Base-by-base conservation (phyloP, 2,797 vertebrate genomes). In the Pelobates cultripes region DNA sequence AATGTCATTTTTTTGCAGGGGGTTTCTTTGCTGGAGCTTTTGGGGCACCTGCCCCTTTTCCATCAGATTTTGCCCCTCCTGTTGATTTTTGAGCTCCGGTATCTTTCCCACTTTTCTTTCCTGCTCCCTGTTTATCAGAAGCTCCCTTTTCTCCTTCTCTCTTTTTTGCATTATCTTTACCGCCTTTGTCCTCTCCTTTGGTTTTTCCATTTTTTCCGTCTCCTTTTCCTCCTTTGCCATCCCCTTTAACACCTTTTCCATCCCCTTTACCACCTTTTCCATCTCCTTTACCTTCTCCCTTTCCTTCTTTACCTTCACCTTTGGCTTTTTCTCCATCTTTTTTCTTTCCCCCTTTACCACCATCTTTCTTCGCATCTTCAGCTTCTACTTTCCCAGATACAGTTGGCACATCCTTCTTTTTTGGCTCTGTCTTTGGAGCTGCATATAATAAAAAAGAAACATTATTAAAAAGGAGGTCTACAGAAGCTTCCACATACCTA, bases 351-450 rank as follows among this genome's bases (percentile, higher is more conserved):
- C 0, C 74, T 55, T 90, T 91, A 28, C 86, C 77, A 7, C 85
- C 90, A 0, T 95, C 92, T 85, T 96, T 95, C 71, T 95, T 95
- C 4, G 85, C 90, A 8, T 86, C 93, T 1, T 94, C 91, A 0
- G 68, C 92, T 0, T 96, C 96, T 75, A 97, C 92, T 86, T 97
- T 96, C 14, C 92, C 96, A 0, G 96, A 94, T 0, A 97, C 93
- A 0, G 91, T 95, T 8, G 91, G 82, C 60, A 95, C 85, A 4
- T 93, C 94, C 43, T 82, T 89, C 86, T 89, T 92, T 86, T 76
- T 87, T 51, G 81, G 86, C 70, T 45, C 84, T 0, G 0, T 0
- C 83, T 93, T 92, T 3, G 89, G 93, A 72, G 93, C 95, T 95
- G 89, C 12, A 43, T 28, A 85, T 44, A 72, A 5, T 79, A 84